A percentile compares a stretch with the other conserved stretches of the same genome.
Evolutionary conservation across 2,797 vertebrate genomes (phyloP).

Genomic region (Coluber constrictor): DNA sequence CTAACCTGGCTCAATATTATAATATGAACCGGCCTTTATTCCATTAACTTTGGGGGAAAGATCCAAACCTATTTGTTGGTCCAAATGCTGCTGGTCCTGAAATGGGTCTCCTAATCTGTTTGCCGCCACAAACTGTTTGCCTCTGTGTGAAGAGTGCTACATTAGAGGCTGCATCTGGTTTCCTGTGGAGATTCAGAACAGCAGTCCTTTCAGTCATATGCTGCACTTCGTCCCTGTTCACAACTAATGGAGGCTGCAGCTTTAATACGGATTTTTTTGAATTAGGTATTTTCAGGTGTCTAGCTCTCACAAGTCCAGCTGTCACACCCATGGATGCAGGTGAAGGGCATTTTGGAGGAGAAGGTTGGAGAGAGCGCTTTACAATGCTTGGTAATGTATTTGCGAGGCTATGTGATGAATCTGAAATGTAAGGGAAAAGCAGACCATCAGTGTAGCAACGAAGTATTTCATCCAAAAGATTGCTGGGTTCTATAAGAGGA

Average conservation of each 20-base stretch:
- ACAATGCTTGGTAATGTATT: background rate
- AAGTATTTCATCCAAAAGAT: background rate
- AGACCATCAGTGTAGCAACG: background rate
- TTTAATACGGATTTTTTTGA: conserved; percentile 41
- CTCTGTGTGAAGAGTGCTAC: background rate
- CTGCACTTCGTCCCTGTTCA: conserved; percentile 16
- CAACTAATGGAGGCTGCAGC: background rate
- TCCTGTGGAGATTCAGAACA: conserved; percentile 21
- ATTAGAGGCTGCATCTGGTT: background rate
- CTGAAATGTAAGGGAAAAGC: conserved; percentile 53
- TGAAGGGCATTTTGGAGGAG: conserved; percentile 66
- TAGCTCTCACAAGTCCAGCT: conserved; percentile 53
- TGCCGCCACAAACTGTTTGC: background rate
- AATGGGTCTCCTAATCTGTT: conserved; percentile 42
- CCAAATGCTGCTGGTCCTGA: conserved; percentile 31
- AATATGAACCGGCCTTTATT: conserved; percentile 2
- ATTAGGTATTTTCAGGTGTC: conserved; percentile 54
- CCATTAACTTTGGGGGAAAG: accelerated
- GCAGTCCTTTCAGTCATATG: conserved; percentile 23
- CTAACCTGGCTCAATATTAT: background rate
- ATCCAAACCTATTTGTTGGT: conserved; percentile 43
- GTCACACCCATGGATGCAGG: conserved; percentile 58
- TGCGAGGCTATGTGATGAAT: background rate
- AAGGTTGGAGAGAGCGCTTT: conserved; percentile 47
- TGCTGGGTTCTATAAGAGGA: accelerated